phyloP scores from a whole-genome alignment of 2,113 vertebrate species.

The Eulemur rufifrons region DNA sequence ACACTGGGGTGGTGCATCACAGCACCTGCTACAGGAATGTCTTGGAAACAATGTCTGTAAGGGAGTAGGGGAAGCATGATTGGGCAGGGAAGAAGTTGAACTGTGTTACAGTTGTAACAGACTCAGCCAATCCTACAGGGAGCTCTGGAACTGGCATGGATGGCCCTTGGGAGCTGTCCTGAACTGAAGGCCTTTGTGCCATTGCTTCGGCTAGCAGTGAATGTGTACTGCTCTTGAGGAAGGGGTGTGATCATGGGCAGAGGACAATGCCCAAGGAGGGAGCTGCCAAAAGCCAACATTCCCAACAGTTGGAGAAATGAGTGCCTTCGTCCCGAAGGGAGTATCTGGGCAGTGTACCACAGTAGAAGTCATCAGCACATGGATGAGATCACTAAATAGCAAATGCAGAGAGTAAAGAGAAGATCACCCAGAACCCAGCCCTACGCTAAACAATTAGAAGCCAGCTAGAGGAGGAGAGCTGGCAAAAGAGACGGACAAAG shows the following conservation, averaged over 20 bases:
- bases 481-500: background rate
- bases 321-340: background rate
- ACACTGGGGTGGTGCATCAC: background rate
- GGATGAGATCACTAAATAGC: background rate
- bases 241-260: background rate
- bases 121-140: background rate
- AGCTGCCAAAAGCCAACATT: background rate
- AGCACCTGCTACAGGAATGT: background rate
- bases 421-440: background rate
- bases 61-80: background rate
- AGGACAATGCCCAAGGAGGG: background rate
- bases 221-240: background rate
- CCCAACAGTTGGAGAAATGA: background rate
- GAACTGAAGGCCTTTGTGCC: background rate
- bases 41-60: background rate
- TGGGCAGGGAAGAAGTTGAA: background rate
- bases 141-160: background rate
- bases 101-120: background rate
- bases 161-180: background rate
- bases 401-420: background rate
- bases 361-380: background rate
- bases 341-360: background rate
- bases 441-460: background rate
- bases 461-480: background rate
- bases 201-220: background rate